phyloP scores from a whole-genome alignment of 2,888 invertebrate species.

The Athripsodes cinereus region DNA sequence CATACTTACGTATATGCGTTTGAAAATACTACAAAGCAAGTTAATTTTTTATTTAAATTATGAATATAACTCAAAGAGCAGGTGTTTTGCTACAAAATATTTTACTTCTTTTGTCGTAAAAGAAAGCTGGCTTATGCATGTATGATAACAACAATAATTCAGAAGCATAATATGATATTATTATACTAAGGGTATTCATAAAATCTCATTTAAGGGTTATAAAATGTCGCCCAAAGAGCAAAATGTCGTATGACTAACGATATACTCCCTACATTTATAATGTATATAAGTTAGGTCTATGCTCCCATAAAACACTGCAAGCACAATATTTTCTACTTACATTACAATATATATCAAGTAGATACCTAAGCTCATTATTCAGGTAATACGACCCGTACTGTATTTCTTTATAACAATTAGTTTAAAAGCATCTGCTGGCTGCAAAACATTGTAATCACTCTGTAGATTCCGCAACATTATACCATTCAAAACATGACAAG shows the following conservation, averaged over 20 bases:
- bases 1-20: too few species aligned
- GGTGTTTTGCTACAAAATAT: too few species aligned
- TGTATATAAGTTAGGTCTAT: neutral
- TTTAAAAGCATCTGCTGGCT: slow-evolving; percentile 22
- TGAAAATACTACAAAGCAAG: too few species aligned
- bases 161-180: too few species aligned
- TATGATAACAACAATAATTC: too few species aligned
- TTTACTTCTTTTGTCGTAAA: too few species aligned
- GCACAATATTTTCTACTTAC: slow-evolving; percentile 11
- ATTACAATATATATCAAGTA: too few species aligned
- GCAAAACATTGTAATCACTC: neutral
- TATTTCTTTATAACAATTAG: slow-evolving; percentile 22
- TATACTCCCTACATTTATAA: neutral
- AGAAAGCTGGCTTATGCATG: too few species aligned
- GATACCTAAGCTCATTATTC: slow-evolving; percentile 15
- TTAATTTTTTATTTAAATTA: too few species aligned
- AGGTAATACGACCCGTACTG: slow-evolving; percentile 17
- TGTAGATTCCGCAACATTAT: neutral
- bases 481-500: neutral
- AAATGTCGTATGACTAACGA: neutral
- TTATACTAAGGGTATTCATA: neutral
- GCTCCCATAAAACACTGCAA: neutral
- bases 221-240: neutral
- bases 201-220: neutral
- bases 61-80: too few species aligned